Base-by-base conservation (phyloP, 2,113 vertebrate genomes). In the Parus major region DNA sequence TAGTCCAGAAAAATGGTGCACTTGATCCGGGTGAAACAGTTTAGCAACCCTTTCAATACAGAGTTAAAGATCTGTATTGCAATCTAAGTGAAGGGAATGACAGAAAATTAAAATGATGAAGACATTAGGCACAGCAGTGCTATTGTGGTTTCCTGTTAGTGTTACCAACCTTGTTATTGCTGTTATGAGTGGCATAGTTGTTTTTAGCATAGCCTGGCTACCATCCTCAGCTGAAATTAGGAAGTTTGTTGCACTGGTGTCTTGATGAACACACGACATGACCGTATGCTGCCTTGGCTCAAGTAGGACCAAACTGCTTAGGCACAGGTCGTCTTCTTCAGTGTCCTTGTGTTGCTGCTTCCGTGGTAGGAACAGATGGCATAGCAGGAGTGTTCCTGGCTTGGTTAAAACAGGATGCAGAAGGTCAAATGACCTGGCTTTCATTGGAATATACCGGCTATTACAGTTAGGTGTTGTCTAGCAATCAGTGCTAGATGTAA, bases 321-420 rank as follows among this genome's bases (percentile, higher is more conserved):
- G 65, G 84, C 65, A 88, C 60, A 60, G 66, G 49, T 82, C 39
- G 1, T 75, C 35, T 78, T 93, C 92, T 80, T 93, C 42, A n/a
- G 7, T 49, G 65, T 84, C 80, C 77, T 94, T 57, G 66, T 60
- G 35, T 66, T 46, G 41, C 20, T 80, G 70, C 71, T 90, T 84
- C 95, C 44, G 4, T 82, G 81, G 39, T 7, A 31, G 80, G 77
- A 95, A 56, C 96, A 96, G 93, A 92, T 95, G 94, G 86, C 77
- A 70, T 76, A 50, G 75, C 87, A 68, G 59, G 80, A 90, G 49
- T 90, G 83, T 86, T 96, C 90, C 50, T 2, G 1, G 86, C 70
- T 72, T 64, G 25, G 61, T 52, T 92, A 39, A 85, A 82, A 71
- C 90, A 83, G 90, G 88, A 81, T 90, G 25, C 73, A 55, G 47